These are phyloP conservation scores for Acipenser oxyrinchus DNA, from an alignment of 2,797 vertebrate species.

Conservation along the genomic window DNA sequence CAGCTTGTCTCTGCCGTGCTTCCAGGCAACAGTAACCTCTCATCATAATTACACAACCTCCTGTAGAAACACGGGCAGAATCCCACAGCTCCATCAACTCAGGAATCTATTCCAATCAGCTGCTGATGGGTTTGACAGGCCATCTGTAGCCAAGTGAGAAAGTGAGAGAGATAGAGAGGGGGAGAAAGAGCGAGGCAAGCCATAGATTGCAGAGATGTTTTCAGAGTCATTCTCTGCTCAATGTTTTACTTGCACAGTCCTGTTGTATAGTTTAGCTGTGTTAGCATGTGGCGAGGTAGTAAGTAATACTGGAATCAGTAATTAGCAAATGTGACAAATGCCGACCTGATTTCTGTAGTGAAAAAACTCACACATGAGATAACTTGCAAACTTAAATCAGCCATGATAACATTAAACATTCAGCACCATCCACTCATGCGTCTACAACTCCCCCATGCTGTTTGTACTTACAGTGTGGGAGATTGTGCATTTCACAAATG, in stretches of 20 bases:
- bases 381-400: background rate
- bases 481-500: background rate
- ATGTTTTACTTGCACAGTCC: background rate
- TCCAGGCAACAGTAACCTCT: conserved; percentile 39
- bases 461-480: background rate
- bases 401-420: background rate
- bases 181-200: conserved; percentile 28
- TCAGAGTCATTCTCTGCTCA: conserved; percentile 18
- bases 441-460: background rate
- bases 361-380: background rate
- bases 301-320: background rate
- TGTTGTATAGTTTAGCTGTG: too few relatives aligned
- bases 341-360: background rate
- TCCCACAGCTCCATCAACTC: conserved; percentile 40
- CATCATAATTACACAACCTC: conserved; percentile 41
- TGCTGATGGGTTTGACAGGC: conserved; percentile 47
- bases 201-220: conserved; percentile 23
- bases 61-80: conserved; percentile 42
- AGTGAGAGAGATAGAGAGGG: background rate
- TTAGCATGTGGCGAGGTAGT: too few relatives aligned
- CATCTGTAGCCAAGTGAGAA: conserved; percentile 38
- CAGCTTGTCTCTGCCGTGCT: conserved; percentile 36
- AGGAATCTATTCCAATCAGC: conserved; percentile 49
- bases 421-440: background rate
- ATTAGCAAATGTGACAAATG: background rate